These are phyloP conservation scores for Goniozus legneri DNA, from an alignment of 1,140 invertebrate species.

Conservation along the genomic window DNA sequence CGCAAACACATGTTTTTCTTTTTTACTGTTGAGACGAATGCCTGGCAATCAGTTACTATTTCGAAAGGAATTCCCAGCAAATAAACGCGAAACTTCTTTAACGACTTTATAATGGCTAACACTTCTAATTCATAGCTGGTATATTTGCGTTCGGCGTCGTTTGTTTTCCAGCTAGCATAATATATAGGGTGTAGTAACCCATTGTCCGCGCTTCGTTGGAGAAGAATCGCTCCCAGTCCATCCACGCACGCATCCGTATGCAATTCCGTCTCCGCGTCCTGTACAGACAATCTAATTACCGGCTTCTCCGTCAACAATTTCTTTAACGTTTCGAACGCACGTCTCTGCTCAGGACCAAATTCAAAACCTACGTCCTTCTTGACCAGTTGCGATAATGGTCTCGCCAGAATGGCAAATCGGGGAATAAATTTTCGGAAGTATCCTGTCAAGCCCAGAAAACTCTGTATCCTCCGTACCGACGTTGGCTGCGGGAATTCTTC, in stretches of 20 bases:
- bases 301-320: constrained; percentile 2
- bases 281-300: constrained; percentile 4
- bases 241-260: constrained; percentile 21
- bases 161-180: constrained; percentile 14
- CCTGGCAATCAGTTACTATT: constrained; percentile 14
- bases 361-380: background rate
- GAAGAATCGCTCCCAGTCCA: constrained; percentile 21
- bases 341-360: background rate
- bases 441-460: background rate
- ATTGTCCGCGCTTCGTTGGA: constrained; percentile 11
- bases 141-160: constrained; percentile 16
- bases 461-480: background rate
- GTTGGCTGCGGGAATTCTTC: background rate
- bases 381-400: background rate
- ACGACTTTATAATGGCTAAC: constrained; percentile 9
- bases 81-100: constrained; percentile 12
- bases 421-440: background rate
- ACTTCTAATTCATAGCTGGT: constrained; percentile 32
- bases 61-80: constrained; percentile 16
- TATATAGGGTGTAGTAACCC: constrained; percentile 1
- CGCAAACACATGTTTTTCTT: constrained; percentile 9
- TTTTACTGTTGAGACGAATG: constrained; percentile 6
- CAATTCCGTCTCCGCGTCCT: constrained; percentile 17
- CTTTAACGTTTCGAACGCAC: background rate
- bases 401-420: background rate